A percentile compares a stretch with the other conserved stretches of the same genome.
Conservation (phyloP, 2,797 vertebrate species). For the Pipistrellus pipistrellus region DNA sequence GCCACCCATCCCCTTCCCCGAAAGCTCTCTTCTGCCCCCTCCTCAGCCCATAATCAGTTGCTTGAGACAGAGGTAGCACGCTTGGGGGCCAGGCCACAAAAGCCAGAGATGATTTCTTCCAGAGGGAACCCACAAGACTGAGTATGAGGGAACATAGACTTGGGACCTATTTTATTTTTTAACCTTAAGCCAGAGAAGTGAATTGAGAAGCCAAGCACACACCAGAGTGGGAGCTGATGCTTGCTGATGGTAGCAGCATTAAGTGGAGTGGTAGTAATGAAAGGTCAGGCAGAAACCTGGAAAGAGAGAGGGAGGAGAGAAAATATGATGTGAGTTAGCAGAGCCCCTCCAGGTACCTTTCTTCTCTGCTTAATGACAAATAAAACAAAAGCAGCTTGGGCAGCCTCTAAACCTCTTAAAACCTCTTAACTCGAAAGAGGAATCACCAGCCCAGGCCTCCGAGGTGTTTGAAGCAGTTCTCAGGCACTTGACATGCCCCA, state of each 20-base stretch:
- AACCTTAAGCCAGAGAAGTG: constrained; percentile 58
- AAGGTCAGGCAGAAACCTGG: constrained; percentile 60
- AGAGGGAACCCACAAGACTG: constrained; percentile 44
- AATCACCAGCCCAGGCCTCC: constrained; percentile 63
- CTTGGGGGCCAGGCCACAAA: constrained; percentile 6
- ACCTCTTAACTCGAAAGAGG: constrained; percentile 35
- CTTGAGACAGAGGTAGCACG: constrained; percentile 22
- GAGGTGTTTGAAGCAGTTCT: constrained; percentile 77
- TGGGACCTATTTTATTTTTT: constrained; percentile 59
- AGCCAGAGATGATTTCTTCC: constrained; percentile 50
- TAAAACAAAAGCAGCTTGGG: constrained; percentile 66
- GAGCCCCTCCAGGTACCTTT: constrained; percentile 20
- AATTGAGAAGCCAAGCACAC: constrained; percentile 61
- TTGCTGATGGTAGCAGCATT: background rate
- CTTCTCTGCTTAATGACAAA: constrained; percentile 55
- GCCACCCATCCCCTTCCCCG: background rate
- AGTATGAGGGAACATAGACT: background rate
- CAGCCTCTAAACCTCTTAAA: constrained; percentile 19
- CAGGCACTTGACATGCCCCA: constrained; percentile 78
- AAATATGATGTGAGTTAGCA: constrained; percentile 55
- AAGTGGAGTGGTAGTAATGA: constrained; percentile 11
- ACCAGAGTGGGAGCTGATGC: background rate
- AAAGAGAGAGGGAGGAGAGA: constrained; percentile 37
- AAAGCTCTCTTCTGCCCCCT: background rate
- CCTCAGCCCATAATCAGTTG: constrained; percentile 36